A percentile compares a stretch with the other conserved stretches of the same genome.
Conservation (phyloP, 2,113 vertebrate genomes). For the Xyliphius kryptos region DNA sequence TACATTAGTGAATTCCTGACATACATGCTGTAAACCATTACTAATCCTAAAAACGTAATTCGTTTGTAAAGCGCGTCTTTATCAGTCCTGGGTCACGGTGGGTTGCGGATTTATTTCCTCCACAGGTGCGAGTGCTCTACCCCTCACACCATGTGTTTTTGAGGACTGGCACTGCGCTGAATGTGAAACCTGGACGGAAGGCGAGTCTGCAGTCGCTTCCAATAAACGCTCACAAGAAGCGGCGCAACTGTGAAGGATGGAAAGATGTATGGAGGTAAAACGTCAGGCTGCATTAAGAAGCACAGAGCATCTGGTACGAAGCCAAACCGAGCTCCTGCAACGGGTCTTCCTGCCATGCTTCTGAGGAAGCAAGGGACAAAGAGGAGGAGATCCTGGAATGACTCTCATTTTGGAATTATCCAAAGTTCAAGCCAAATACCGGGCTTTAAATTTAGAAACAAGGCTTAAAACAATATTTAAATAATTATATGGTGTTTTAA, state of each 20-base stretch:
- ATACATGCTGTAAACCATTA: too few relatives aligned
- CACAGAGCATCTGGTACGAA: neutral
- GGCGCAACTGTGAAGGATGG: neutral
- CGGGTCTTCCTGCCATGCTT: neutral
- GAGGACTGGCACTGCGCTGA: neutral
- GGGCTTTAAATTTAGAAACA: too few relatives aligned
- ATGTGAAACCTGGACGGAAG: constrained; percentile 7
- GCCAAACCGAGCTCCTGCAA: neutral
- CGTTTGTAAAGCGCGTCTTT: too few relatives aligned
- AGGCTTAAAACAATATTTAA: too few relatives aligned
- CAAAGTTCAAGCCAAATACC: too few relatives aligned
- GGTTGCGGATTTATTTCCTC: too few relatives aligned
- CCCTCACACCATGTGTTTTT: neutral
- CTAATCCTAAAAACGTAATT: too few relatives aligned
- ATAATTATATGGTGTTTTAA: too few relatives aligned
- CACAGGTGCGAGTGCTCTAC: too few relatives aligned
- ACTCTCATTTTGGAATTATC: neutral
- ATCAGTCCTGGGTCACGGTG: too few relatives aligned
- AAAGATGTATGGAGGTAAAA: constrained; percentile 1
- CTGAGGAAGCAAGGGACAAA: neutral
- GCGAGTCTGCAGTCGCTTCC: neutral
- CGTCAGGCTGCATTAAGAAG: neutral
- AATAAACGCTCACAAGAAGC: constrained; percentile 20
- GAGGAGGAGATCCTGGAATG: neutral
- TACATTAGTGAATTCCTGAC: too few relatives aligned